Evolutionary conservation across 2,797 vertebrate genomes (phyloP).

Genomic region (Sus cebifrons): DNA sequence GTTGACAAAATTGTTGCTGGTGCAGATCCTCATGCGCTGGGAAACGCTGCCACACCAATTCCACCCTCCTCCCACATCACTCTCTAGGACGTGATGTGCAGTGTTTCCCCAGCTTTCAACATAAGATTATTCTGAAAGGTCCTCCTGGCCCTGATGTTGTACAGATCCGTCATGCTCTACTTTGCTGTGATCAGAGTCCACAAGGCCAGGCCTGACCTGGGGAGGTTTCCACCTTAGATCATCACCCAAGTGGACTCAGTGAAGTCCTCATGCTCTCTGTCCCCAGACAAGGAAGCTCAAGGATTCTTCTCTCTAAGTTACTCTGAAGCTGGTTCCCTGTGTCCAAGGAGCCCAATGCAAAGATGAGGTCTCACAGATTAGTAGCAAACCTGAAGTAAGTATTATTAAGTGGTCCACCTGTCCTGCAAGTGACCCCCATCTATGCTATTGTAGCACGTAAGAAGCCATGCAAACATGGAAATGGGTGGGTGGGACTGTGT

Average conservation of each 20-base stretch:
- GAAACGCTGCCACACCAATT: neutral
- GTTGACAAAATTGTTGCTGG: neutral
- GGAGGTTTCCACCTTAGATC: too few species aligned
- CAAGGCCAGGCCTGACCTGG: too few species aligned
- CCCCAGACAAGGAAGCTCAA: neutral
- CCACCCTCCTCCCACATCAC: neutral
- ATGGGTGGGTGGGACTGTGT: neutral
- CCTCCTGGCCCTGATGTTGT: too few species aligned
- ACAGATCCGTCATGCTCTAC: neutral
- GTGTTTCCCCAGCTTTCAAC: neutral
- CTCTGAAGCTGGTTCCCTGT: neutral
- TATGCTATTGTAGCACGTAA: neutral
- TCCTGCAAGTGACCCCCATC: neutral
- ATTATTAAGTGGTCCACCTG: neutral
- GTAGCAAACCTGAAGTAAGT: neutral
- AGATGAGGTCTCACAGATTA: neutral
- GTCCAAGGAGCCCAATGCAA: neutral
- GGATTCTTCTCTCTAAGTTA: neutral
- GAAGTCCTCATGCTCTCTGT: neutral
- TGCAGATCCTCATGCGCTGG: neutral
- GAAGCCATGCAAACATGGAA: neutral
- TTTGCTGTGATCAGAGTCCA: too few species aligned
- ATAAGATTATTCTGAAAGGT: neutral
- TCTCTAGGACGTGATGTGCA: neutral
- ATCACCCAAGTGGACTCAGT: too few species aligned